Evolutionary conservation across 2,888 invertebrate species (phyloP).

Genomic region (Alloscopus bannaensis): DNA sequence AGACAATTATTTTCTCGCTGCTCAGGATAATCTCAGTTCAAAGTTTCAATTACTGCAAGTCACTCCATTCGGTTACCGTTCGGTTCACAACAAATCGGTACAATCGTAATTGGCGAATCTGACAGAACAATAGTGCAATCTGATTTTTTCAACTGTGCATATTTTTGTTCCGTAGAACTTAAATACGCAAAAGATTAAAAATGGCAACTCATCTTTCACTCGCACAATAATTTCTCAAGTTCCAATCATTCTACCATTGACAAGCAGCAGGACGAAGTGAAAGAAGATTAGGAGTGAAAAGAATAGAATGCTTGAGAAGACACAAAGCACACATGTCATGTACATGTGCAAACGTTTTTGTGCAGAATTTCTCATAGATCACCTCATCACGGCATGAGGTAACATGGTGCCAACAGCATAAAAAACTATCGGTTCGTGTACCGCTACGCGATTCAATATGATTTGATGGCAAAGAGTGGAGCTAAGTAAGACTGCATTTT

Average conservation of each 20-base stretch:
- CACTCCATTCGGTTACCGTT: not conserved
- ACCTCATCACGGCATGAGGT: slow-evolving; percentile 8
- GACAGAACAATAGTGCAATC: slow-evolving; percentile 24
- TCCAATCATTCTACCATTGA: not conserved
- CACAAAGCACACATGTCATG: no score
- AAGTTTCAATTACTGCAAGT: not conserved
- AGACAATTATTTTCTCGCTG: not conserved
- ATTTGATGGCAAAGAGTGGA: not conserved
- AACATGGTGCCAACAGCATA: not conserved
- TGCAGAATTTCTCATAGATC: slow-evolving; percentile 8
- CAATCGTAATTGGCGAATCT: slow-evolving; percentile 16
- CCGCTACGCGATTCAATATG: not conserved
- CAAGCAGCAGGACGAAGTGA: not conserved
- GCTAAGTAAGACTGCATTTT: no score
- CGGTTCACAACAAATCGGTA: not conserved
- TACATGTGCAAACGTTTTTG: no score
- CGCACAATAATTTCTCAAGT: not conserved
- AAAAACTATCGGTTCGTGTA: not conserved
- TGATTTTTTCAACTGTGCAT: not conserved
- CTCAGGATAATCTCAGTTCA: not conserved
- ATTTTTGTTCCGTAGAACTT: not conserved
- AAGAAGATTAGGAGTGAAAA: not conserved
- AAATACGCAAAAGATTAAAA: not conserved
- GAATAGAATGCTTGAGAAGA: no score
- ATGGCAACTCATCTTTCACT: slow-evolving; percentile 8